Conservation (phyloP, 2,888 invertebrate genomes). For the Drosophila paranaensis region DNA sequence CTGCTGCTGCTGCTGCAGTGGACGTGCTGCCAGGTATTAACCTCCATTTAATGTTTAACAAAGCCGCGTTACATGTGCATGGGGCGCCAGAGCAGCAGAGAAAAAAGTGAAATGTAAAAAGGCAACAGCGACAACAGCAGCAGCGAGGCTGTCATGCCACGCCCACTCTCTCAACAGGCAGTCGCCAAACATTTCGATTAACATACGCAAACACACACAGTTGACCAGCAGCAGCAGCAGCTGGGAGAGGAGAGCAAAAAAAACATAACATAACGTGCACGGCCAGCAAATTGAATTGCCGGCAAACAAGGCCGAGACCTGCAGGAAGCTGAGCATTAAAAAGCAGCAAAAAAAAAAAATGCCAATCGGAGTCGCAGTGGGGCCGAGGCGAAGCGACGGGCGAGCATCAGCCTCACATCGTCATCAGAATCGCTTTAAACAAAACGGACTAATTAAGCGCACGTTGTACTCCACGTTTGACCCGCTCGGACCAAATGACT, state of each 20-base stretch:
- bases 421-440: constrained; percentile 75
- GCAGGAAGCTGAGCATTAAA: constrained; percentile 39
- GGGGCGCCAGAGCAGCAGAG: constrained; percentile 8
- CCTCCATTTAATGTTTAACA: constrained; percentile 79
- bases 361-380: constrained; percentile 3
- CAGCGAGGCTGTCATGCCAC: constrained; percentile 24
- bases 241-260: constrained; percentile 7
- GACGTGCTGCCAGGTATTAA: constrained; percentile 79
- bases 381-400: constrained; percentile 7
- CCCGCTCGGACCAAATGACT: constrained; percentile 4
- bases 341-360: constrained; percentile 46
- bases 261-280: constrained; percentile 36
- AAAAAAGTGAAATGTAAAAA: constrained; percentile 31
- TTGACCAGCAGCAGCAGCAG: background rate
- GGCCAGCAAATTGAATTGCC: constrained; percentile 71
- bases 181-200: constrained; percentile 77
- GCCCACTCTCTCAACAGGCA: constrained; percentile 42
- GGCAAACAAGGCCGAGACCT: constrained; percentile 55
- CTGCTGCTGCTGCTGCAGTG: constrained; percentile 51
- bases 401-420: constrained; percentile 59
- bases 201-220: constrained; percentile 72
- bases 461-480: constrained; percentile 47
- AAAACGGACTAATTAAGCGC: constrained; percentile 78
- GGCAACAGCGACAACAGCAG: background rate
- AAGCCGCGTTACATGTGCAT: constrained; percentile 72